Evolutionary conservation across 2,888 invertebrate genomes (phyloP).

Genomic region (Phaedon cochleariae): DNA sequence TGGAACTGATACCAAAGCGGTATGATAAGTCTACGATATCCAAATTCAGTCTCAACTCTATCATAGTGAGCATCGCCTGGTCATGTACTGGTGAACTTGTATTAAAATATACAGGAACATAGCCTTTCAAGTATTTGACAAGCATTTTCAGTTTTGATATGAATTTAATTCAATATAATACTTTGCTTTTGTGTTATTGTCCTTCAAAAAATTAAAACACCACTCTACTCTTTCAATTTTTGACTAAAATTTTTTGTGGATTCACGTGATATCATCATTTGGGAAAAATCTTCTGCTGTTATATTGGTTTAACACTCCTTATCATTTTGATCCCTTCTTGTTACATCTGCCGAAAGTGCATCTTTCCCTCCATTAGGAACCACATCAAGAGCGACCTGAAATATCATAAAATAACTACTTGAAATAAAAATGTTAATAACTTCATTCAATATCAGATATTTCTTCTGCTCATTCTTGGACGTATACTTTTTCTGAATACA

Average conservation of each 20-base stretch:
- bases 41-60: conserved; percentile 23
- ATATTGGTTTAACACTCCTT: background rate
- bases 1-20: background rate
- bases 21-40: conserved; percentile 25
- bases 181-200: conserved; percentile 10
- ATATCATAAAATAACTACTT: no score
- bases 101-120: background rate
- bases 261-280: background rate
- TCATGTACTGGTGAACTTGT: conserved; percentile 1
- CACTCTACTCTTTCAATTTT: background rate
- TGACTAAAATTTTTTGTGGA: background rate
- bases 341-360: no score
- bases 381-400: no score
- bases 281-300: background rate
- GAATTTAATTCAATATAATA: conserved; percentile 18
- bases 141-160: background rate
- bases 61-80: conserved; percentile 22
- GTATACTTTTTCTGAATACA: no score
- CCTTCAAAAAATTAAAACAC: conserved; percentile 5
- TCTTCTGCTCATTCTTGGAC: no score
- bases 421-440: no score
- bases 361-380: no score
- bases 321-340: no score
- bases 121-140: background rate
- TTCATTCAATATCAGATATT: no score